phyloP scores from a whole-genome alignment of 2,888 invertebrate genomes.

The Zygaena filipendulae region DNA sequence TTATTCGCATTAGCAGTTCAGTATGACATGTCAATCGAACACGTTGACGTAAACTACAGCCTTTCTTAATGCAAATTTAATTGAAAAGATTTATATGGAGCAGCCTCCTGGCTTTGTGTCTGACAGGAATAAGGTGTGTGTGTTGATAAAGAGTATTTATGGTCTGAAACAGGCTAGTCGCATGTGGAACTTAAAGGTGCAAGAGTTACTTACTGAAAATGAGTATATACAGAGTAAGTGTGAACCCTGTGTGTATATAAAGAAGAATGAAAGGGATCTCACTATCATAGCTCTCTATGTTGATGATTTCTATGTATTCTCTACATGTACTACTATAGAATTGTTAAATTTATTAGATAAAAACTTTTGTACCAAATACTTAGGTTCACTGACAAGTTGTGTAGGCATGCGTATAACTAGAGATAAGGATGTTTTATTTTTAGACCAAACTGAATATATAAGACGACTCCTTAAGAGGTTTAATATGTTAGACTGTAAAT shows the following conservation, averaged over 20 bases:
- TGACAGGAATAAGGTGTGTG: slow-evolving; percentile 6
- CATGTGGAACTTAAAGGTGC: slow-evolving; percentile 14
- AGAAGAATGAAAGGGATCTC: slow-evolving; percentile 5
- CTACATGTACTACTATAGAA: slow-evolving; percentile 6
- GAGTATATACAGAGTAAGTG: slow-evolving; percentile 11
- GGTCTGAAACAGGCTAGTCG: slow-evolving; percentile 12
- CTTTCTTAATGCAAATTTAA: slow-evolving; percentile 13
- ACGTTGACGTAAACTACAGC: slow-evolving; percentile 16
- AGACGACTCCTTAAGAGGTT: slow-evolving; percentile 7
- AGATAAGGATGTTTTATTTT: slow-evolving; percentile 5
- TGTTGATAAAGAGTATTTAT: slow-evolving; percentile 7
- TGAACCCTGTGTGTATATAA: slow-evolving; percentile 16
- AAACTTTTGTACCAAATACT: too few relatives aligned
- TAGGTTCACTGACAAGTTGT: slow-evolving; percentile 6
- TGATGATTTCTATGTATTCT: slow-evolving; percentile 14
- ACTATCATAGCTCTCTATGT: slow-evolving; percentile 17
- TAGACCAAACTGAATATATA: slow-evolving; percentile 11
- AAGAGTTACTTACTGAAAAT: slow-evolving; percentile 8
- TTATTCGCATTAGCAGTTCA: slow-evolving; percentile 13
- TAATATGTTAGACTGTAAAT: slow-evolving; percentile 10
- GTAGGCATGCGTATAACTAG: slow-evolving; percentile 4
- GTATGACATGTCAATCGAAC: slow-evolving; percentile 11
- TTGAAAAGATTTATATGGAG: slow-evolving; percentile 11
- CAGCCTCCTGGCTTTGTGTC: slow-evolving; percentile 8
- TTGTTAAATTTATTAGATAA: slow-evolving; percentile 8